phyloP scores from a whole-genome alignment of 2,113 vertebrate species.

The Spea multiplicata region DNA sequence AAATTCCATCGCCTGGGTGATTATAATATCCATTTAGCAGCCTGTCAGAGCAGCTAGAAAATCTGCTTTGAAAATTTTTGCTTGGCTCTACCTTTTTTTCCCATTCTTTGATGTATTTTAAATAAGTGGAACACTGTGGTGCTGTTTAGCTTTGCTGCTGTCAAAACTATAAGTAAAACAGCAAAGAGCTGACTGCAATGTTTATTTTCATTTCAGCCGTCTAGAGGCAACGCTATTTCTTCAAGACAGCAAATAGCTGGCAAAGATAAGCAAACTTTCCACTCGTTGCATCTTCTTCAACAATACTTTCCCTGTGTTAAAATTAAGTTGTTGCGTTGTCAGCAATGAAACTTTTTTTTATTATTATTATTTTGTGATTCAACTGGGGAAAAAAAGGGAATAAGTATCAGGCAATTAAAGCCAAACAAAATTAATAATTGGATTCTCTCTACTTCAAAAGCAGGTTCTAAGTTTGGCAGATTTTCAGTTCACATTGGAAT shows the following conservation, averaged over 20 bases:
- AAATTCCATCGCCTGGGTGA: slow-evolving; percentile 51
- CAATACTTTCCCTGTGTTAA: slow-evolving; percentile 41
- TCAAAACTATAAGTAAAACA: slow-evolving; percentile 53
- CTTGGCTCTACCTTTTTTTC: slow-evolving; percentile 52
- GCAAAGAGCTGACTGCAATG: slow-evolving; percentile 49
- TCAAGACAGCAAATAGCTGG: slow-evolving; percentile 43
- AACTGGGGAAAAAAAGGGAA: background rate
- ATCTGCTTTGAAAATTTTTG: slow-evolving; percentile 61
- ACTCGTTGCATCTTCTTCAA: slow-evolving; percentile 35
- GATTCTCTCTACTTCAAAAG: slow-evolving; percentile 19
- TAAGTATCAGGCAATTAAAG: slow-evolving; percentile 30
- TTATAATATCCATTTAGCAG: slow-evolving; percentile 60
- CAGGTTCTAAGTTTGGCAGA: slow-evolving; percentile 10
- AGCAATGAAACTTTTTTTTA: slow-evolving; percentile 33
- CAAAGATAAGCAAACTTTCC: slow-evolving; percentile 44
- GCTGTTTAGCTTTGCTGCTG: slow-evolving; percentile 59
- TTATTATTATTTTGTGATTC: background rate
- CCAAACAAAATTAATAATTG: slow-evolving; percentile 17
- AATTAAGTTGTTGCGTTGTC: slow-evolving; percentile 43
- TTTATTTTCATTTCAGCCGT: slow-evolving; percentile 60
- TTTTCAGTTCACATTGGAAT: background rate
- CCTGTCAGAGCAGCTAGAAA: slow-evolving; percentile 39
- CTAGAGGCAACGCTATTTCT: slow-evolving; percentile 52
- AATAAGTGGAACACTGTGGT: slow-evolving; percentile 62
- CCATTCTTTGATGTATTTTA: slow-evolving; percentile 63